A percentile compares a stretch with the other conserved stretches of the same genome.
phyloP scores from a whole-genome alignment of 2,888 invertebrate species.

The Stratiomys singularior region DNA sequence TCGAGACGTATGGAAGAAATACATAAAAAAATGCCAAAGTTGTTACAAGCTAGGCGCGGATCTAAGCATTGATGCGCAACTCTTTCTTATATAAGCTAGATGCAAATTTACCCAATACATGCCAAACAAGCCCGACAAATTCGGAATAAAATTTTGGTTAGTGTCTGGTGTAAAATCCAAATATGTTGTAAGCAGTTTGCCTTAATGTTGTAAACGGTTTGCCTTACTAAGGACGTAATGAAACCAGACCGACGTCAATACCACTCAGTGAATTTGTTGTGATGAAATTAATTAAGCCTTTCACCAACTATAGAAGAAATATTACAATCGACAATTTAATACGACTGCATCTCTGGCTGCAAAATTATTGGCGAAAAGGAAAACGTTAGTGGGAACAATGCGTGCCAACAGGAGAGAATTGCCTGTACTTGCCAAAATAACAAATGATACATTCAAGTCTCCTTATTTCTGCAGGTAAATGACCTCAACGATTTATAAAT shows the following conservation, averaged over 20 bases:
- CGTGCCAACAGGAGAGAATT: slow-evolving; percentile 53
- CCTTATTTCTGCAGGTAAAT: slow-evolving; percentile 51
- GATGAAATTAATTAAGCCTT: slow-evolving; percentile 51
- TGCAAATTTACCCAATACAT: slow-evolving; percentile 55
- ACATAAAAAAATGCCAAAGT: background rate
- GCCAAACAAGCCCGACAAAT: slow-evolving; percentile 56
- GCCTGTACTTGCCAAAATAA: slow-evolving; percentile 52
- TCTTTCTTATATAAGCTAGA: slow-evolving; percentile 43
- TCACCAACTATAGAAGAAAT: slow-evolving; percentile 51
- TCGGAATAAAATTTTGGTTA: slow-evolving; percentile 54
- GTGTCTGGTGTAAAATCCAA: slow-evolving; percentile 54
- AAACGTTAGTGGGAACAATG: slow-evolving; percentile 53
- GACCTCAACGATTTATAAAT: slow-evolving; percentile 54
- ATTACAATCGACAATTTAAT: slow-evolving; percentile 54
- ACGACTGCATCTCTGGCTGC: slow-evolving; percentile 52
- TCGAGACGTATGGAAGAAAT: background rate
- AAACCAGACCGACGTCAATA: slow-evolving; percentile 47
- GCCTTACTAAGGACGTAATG: slow-evolving; percentile 55
- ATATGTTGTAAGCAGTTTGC: slow-evolving; percentile 55
- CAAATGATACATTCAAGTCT: slow-evolving; percentile 52
- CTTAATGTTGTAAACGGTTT: too few species aligned
- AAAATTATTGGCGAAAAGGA: slow-evolving; percentile 53
- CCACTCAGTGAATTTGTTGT: slow-evolving; percentile 52
- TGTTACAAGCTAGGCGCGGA: background rate
- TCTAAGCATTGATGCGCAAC: background rate